Evolutionary conservation across 2,113 vertebrate species (phyloP).

Genomic region (Typhlomys cinereus): DNA sequence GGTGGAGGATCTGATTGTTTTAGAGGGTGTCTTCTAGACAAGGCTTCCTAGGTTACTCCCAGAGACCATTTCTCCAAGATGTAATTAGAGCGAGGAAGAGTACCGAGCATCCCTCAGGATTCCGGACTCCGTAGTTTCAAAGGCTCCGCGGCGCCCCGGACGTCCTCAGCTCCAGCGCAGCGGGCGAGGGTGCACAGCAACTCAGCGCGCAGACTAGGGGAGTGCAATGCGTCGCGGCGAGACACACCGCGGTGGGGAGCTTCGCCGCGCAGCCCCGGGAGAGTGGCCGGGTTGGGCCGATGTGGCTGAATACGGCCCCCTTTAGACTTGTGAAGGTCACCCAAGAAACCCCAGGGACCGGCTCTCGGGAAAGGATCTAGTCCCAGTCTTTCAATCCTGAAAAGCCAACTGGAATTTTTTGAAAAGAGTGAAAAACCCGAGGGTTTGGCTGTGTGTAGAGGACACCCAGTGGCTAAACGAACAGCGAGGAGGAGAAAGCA

Average conservation of each 20-base stretch:
- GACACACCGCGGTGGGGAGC: neutral
- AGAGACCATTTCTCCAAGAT: neutral
- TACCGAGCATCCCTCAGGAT: neutral
- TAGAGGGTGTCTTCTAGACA: neutral
- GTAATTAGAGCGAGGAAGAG: neutral
- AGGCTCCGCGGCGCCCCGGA: neutral
- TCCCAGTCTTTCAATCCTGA: neutral
- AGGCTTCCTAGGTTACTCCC: neutral
- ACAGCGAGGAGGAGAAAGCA: neutral
- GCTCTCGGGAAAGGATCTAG: constrained; percentile 13
- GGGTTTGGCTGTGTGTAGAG: neutral
- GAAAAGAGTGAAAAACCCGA: neutral
- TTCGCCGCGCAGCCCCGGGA: fast-evolving
- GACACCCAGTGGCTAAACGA: neutral
- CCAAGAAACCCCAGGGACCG: constrained; percentile 64
- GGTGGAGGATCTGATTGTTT: constrained; percentile 32
- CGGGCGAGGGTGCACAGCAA: neutral
- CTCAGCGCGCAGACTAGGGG: neutral
- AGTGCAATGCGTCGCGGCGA: too few relatives aligned
- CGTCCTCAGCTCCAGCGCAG: too few relatives aligned
- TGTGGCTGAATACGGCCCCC: neutral
- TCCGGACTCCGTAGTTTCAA: neutral
- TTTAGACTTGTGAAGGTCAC: constrained; percentile 70
- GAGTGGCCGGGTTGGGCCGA: too few relatives aligned
- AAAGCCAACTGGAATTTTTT: neutral